phyloP scores from a whole-genome alignment of 2,797 vertebrate genomes.

The Spondyliosoma cantharus region DNA sequence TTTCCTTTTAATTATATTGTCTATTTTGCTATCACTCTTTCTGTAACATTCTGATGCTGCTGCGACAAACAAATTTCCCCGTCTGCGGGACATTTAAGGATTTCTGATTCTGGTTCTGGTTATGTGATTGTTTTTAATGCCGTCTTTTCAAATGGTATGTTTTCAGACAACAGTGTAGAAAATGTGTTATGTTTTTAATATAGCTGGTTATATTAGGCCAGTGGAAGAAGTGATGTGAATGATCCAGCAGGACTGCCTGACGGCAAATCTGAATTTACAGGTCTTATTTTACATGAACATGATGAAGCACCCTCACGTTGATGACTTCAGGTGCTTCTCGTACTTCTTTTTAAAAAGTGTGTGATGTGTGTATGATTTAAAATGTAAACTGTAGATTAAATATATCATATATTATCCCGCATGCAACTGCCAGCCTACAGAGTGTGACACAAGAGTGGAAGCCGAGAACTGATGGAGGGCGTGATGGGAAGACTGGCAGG shows the following conservation, averaged over 20 bases:
- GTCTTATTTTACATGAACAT: not conserved
- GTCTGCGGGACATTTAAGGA: no score
- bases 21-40: no score
- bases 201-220: no score
- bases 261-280: not conserved
- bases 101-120: no score
- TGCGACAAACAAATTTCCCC: no score
- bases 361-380: not conserved
- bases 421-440: not conserved
- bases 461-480: conserved; percentile 1
- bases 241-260: not conserved
- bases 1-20: no score
- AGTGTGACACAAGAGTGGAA: conserved; percentile 4
- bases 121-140: not conserved
- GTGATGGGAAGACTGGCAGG: conserved; percentile 26
- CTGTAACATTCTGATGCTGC: no score
- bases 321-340: not conserved
- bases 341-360: no score
- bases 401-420: not conserved
- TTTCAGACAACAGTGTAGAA: not conserved
- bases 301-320: not conserved
- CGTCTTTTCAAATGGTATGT: not conserved
- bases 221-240: not conserved
- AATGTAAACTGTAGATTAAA: not conserved
- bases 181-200: not conserved